Evolutionary conservation across 2,888 invertebrate genomes (phyloP), one percentile per base, ranked within the genome.

Genomic region (Amitus sp.): DNA sequence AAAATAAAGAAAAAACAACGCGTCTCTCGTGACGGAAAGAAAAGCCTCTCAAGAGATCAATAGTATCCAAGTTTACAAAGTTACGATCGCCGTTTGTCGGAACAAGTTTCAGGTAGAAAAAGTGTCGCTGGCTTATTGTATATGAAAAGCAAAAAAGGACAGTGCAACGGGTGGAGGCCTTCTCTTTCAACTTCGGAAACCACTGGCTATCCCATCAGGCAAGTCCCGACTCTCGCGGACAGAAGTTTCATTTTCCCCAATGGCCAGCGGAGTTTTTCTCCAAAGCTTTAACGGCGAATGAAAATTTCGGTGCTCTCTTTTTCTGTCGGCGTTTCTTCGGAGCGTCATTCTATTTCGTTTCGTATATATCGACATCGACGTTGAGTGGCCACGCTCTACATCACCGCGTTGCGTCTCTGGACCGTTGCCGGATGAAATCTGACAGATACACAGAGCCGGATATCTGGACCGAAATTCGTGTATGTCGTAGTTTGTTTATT

Each of bases 391-490:
- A 40, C 51, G 51, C 48, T 43, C 27, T 39, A 63, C 54, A 67
- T 59, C 63, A 48, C 53, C 45, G 58, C 50, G 57, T 46, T 49
- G 43, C 48, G 33, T 30, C 48, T 34, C 40, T 59, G 47, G 34
- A 47, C 43, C 60, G 48, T 52, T 53, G 49, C 63, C 60, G 63
- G 66, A 61, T 62, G 66, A 71, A 69, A 71, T 71, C 66, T 70
- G 65, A 65, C 65, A 63, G 59, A 66, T 65, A 60, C 57, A 47
- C 65, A 68, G 53, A 68, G 62, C 66, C 56, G 53, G 49, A 69
- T 37, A 37, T 67, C 61, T 54, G 55, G 65, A 63, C 68, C 66
- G 57, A 62, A 66, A 55, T 61, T 61, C 42, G 52, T 48, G 52
- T 46, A 48, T 58, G 43, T 48, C 43, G 43, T 20, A 33, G 23